Conservation (phyloP, 2,888 invertebrate species). For the Petrolisthes manimaculis region DNA sequence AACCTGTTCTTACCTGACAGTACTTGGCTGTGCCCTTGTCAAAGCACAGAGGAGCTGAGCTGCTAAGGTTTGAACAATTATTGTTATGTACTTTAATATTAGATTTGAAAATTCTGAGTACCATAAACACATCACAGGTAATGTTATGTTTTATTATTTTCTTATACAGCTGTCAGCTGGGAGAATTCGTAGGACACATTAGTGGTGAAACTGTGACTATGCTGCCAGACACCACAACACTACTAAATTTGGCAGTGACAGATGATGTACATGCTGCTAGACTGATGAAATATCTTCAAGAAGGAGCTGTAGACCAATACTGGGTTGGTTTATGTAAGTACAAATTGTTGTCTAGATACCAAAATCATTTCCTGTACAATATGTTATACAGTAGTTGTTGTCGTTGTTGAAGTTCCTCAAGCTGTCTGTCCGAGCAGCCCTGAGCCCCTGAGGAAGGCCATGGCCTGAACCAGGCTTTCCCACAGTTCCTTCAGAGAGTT, state of each 20-base stretch:
- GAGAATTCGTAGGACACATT: constrained; percentile 7
- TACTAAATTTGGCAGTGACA: constrained; percentile 6
- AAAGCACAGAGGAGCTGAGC: background rate
- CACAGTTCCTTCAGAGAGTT: too few relatives aligned
- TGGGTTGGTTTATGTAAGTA: constrained; percentile 23
- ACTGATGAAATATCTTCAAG: background rate
- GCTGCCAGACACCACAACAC: background rate
- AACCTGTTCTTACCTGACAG: too few relatives aligned
- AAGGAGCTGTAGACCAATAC: background rate
- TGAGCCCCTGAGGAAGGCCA: too few relatives aligned
- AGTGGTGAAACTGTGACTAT: constrained; percentile 16
- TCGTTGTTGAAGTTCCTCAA: too few relatives aligned
- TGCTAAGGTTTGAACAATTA: background rate
- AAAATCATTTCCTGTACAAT: too few relatives aligned
- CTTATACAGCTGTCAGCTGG: constrained; percentile 4
- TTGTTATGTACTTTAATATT: background rate
- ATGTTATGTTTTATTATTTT: background rate
- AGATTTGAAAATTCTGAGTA: background rate
- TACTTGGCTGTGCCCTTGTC: background rate
- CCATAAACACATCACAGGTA: background rate
- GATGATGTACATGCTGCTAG: constrained; percentile 9
- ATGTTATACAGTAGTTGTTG: background rate
- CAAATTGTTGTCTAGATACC: background rate
- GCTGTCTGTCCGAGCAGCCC: too few relatives aligned
- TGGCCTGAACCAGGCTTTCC: too few relatives aligned